Evolutionary conservation across 2,113 vertebrate species (phyloP).

Genomic region (Malurus melanocephalus): DNA sequence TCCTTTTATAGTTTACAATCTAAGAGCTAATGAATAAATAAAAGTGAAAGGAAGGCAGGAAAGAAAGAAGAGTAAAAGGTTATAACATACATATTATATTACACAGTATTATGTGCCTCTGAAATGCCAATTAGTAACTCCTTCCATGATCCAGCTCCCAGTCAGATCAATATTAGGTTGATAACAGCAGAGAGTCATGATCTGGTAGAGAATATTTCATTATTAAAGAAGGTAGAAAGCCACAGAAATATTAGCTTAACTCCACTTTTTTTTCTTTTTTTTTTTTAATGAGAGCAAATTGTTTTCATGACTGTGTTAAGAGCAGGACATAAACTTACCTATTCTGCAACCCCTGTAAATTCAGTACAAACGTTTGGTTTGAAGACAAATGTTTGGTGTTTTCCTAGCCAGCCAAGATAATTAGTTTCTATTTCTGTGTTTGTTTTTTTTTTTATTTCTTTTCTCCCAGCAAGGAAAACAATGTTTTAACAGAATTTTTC

Average conservation of each 20-base stretch:
- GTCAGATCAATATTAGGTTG: slow-evolving; percentile 35
- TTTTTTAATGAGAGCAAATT: not conserved
- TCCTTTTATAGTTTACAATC: slow-evolving; percentile 23
- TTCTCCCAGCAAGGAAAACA: not conserved
- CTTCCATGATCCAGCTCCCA: slow-evolving; percentile 7
- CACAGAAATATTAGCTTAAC: slow-evolving; percentile 3
- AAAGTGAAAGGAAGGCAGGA: slow-evolving; percentile 31
- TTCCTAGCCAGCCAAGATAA: not conserved
- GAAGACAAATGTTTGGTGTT: not conserved
- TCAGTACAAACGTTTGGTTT: not conserved
- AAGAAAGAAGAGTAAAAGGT: slow-evolving; percentile 31
- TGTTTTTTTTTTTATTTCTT: not conserved
- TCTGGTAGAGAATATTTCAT: not conserved
- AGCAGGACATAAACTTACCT: not conserved
- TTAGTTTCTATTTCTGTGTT: not conserved
- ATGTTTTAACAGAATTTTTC: not conserved
- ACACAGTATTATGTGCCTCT: slow-evolving; percentile 42
- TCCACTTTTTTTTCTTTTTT: not conserved
- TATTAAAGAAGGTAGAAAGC: not conserved
- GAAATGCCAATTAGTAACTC: slow-evolving; percentile 45
- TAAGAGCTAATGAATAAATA: slow-evolving; percentile 64
- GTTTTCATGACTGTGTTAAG: not conserved
- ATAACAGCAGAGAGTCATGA: not conserved
- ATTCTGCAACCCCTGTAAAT: not conserved
- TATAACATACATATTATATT: slow-evolving; percentile 43